Conservation (phyloP, 2,888 invertebrate species). For the Flabesymbios commensalis region DNA sequence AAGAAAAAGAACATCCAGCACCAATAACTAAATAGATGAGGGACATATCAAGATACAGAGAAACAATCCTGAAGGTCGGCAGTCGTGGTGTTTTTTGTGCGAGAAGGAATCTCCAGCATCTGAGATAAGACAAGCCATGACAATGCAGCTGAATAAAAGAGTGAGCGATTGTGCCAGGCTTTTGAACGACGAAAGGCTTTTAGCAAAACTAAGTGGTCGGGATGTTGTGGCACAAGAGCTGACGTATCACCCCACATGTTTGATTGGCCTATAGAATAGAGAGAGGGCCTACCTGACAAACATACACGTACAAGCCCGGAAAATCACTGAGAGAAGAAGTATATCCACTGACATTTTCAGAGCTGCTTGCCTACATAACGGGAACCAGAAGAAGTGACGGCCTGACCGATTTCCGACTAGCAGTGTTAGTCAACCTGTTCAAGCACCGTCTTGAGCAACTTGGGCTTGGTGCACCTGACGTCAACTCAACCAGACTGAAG, state of each 20-base stretch:
- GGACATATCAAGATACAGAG: neutral
- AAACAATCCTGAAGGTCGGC: neutral
- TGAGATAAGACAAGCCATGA: neutral
- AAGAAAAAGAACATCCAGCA: neutral
- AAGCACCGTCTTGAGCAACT: constrained; percentile 25
- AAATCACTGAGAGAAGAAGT: too few species aligned
- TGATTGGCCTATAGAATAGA: constrained; percentile 3
- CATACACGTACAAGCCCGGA: too few species aligned
- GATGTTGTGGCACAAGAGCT: constrained; percentile 6
- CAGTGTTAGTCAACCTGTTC: constrained; percentile 18
- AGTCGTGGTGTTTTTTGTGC: neutral
- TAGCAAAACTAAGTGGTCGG: neutral
- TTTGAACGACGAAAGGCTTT: neutral
- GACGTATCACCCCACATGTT: constrained; percentile 5
- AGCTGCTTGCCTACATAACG: constrained; percentile 7
- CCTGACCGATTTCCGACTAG: neutral
- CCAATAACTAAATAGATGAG: too few species aligned
- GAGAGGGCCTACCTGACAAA: neutral
- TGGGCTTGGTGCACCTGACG: constrained; percentile 13
- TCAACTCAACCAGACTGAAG: constrained; percentile 23
- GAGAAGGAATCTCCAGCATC: neutral
- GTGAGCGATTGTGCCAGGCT: neutral
- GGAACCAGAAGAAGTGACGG: constrained; percentile 1
- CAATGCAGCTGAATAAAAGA: neutral
- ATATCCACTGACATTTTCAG: constrained; percentile 12